Evolutionary conservation across 2,797 vertebrate genomes (phyloP).

Genomic region (Pogoniulus pusillus): DNA sequence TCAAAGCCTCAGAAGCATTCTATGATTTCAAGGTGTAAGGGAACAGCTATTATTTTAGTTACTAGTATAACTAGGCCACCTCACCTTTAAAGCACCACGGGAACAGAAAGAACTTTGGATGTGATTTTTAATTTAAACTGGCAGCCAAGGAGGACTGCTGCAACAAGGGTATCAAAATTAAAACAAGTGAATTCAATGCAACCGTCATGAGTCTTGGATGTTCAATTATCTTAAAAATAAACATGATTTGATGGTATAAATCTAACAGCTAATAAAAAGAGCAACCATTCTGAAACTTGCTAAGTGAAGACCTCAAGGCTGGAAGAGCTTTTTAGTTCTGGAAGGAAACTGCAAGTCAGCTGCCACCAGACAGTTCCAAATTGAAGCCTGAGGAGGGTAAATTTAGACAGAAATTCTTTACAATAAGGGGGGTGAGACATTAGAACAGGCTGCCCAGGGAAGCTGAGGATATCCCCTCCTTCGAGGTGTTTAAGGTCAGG

Average conservation of each 20-base stretch:
- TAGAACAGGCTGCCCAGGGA: too few relatives aligned
- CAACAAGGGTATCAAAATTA: background rate
- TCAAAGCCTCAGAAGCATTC: background rate
- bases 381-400: too few relatives aligned
- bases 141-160: background rate
- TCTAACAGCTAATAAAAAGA: background rate
- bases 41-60: background rate
- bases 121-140: background rate
- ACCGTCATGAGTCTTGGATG: rapidly evolving
- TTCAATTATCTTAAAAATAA: background rate
- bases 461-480: too few relatives aligned
- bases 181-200: background rate
- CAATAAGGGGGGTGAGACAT: too few relatives aligned
- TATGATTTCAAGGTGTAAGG: background rate
- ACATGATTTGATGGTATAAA: too few relatives aligned
- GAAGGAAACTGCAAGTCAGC: background rate
- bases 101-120: background rate
- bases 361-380: background rate
- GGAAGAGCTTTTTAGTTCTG: background rate
- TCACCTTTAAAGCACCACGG: background rate
- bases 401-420: too few relatives aligned
- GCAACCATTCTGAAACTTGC: background rate
- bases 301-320: background rate
- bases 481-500: too few relatives aligned
- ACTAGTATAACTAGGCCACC: background rate